Base-by-base conservation (phyloP, 2,113 vertebrate genomes). In the Anguilla rostrata region DNA sequence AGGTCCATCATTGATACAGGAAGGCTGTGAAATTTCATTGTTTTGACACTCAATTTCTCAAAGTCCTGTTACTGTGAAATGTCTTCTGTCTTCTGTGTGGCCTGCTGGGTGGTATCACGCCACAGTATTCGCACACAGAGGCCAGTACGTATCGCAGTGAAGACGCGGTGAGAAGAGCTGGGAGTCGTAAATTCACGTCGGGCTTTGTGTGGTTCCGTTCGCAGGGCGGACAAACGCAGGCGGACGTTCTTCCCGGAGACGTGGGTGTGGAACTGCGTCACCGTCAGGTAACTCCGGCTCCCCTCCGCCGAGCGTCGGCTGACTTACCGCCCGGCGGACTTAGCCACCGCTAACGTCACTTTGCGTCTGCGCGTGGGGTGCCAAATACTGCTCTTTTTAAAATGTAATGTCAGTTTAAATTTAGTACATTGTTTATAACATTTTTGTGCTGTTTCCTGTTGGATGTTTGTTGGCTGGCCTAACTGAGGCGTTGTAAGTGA, bases 241-340 rank as follows among this genome's bases (percentile, higher is more conserved):
- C 96, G 97, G 20, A 98, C 97, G 0, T 98, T 97, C 90, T 98
- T 98, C 91, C 97, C 97, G 0, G 97, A 98, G 92, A 98, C 97
- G 0, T 98, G 97, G 97, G 92, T 97, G 90, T 98, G 97, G 97
- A 96, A 89, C 88, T 98, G 97, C 93, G 90, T 98, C 90, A 98
- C 96, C 39, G 90, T 98, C 96, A 98, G 97, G 97, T 98, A 96
- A 53, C 78, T 88, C 86, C 78, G 89, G 88, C 90, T 75, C 12
- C 11, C 43, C 9, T 86, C 89, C 60, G 85, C 88, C 34, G 60
- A 26, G 18, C 78, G 18, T 49, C 41, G 12, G 12, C 9, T 60
- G 18, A 26, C 53, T 60, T 39, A 0, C 3, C 84, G 8, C 20
- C 0, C 16, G 39, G 46, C 41, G 16, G 22, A 53, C 49, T 53